Percentiles rank a stretch among this genome's conserved stretches.
Evolutionary conservation across 2,113 vertebrate species (phyloP).

Genomic region (Shinisaurus crocodilurus): DNA sequence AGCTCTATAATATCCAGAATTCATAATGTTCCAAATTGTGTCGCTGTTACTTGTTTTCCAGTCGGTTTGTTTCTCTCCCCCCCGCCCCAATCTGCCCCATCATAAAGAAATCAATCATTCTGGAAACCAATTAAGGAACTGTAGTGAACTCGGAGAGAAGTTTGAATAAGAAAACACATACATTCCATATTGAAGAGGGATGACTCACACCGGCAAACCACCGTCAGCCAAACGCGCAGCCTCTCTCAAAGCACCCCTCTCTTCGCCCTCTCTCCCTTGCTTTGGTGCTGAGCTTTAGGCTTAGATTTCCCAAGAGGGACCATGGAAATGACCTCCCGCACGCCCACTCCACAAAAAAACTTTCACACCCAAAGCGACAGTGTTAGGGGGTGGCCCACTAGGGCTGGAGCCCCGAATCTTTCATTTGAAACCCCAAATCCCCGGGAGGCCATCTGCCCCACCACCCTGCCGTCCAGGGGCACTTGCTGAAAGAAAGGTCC

Average conservation of each 20-base stretch:
- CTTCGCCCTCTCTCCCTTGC: not conserved
- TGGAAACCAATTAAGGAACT: not conserved
- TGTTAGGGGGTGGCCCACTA: too few relatives aligned
- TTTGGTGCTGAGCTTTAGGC: not conserved
- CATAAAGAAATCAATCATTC: not conserved
- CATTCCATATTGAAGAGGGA: not conserved
- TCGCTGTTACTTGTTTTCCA: not conserved
- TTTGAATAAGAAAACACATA: conserved; percentile 7
- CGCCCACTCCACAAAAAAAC: not conserved
- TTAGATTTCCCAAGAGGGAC: not conserved
- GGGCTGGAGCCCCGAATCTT: too few relatives aligned
- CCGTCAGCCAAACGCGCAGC: not conserved
- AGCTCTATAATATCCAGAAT: not conserved
- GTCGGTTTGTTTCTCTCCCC: not conserved
- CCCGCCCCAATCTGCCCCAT: not conserved
- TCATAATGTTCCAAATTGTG: too few relatives aligned
- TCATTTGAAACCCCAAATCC: too few relatives aligned
- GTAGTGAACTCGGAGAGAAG: not conserved
- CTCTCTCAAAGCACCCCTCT: not conserved
- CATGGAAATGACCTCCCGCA: not conserved
- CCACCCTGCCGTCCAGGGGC: too few relatives aligned
- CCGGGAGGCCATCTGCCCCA: not conserved
- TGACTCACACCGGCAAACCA: not conserved
- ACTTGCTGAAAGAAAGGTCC: too few relatives aligned
- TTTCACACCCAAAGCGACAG: too few relatives aligned